Base-by-base conservation (phyloP, 2,113 vertebrate species). In the Monopterus albus region DNA sequence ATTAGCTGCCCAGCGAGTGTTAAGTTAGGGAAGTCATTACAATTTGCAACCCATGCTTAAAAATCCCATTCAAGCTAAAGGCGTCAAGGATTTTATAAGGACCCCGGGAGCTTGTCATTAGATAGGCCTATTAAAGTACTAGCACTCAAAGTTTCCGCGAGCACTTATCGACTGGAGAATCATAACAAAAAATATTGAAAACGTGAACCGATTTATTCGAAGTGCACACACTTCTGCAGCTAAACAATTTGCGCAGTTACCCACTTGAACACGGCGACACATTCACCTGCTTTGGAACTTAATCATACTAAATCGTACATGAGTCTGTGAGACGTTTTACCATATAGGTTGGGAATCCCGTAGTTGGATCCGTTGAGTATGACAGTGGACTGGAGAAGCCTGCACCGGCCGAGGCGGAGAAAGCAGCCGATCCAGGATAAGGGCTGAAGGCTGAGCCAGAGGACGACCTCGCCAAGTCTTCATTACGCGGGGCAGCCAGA, bases 331-430 rank as follows among this genome's bases (percentile, higher is more conserved):
- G 0, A 17, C 52, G 11, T 93, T 84, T 96, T 95, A 99, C 97
- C 97, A 99, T 96, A 93, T 98, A 99, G 14, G 96, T 96, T 72
- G 97, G 95, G 91, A 99, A 98, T 94, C 96, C 96, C 40, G 96
- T 88, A 31, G 96, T 88, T 0, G 95, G 95, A 84, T 98, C 97
- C 43, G 96, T 91, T 74, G 96, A 93, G 88, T 97, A 98, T 82
- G 96, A 93, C 88, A 98, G 94, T 60, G 97, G 96, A 81, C 95
- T 96, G 88, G 95, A 95, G 93, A 98, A 98, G 85, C 96, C 96
- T 13, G 89, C 80, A 20, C 94, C 93, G 74, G 96, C 95, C 72
- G 95, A 93, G 77, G 96, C 95, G 67, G 95, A 96, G 93, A 98
- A 99, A 74, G 97, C 97, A 83, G 97, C 96, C 70, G 97, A 99